Evolutionary conservation across 1,140 invertebrate species (phyloP).

Genomic region (Drosophila simulans): DNA sequence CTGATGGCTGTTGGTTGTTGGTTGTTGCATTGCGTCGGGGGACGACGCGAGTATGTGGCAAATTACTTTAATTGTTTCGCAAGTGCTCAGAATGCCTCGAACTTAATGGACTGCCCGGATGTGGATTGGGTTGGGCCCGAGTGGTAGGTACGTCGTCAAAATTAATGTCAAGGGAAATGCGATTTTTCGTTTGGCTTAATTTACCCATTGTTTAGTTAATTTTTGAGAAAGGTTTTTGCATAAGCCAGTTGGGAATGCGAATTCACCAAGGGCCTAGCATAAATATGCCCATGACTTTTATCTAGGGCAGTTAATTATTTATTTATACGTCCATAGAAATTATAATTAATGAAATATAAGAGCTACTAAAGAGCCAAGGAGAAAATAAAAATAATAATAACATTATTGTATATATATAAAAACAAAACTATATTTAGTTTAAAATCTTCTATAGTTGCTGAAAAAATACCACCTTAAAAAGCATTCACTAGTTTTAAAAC

Average conservation of each 20-base stretch:
- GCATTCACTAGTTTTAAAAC: too few species aligned
- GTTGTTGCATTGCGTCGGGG: conserved; percentile 61
- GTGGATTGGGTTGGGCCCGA: conserved; percentile 46
- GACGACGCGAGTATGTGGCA: conserved; percentile 70
- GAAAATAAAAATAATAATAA: not conserved
- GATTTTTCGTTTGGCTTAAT: conserved; percentile 74
- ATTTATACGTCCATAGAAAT: not conserved
- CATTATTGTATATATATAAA: too few species aligned
- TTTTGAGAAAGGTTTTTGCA: conserved; percentile 64
- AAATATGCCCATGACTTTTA: conserved; percentile 3
- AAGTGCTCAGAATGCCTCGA: conserved; percentile 75
- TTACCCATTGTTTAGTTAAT: conserved; percentile 72
- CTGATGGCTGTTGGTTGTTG: conserved; percentile 1
- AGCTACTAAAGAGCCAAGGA: too few species aligned
- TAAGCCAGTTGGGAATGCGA: conserved; percentile 10
- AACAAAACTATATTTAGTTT: too few species aligned
- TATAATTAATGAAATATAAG: conserved; percentile 4
- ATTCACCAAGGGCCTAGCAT: conserved; percentile 11
- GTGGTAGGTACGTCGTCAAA: conserved; percentile 45
- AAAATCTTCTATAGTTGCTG: too few species aligned
- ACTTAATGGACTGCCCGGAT: conserved; percentile 68
- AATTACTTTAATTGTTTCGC: conserved; percentile 82
- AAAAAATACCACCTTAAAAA: too few species aligned
- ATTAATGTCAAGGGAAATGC: conserved; percentile 74
- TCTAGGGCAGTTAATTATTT: conserved; percentile 4